Evolutionary conservation across 2,113 vertebrate genomes (phyloP).

Genomic region (Anarhynchus alexandrinus): DNA sequence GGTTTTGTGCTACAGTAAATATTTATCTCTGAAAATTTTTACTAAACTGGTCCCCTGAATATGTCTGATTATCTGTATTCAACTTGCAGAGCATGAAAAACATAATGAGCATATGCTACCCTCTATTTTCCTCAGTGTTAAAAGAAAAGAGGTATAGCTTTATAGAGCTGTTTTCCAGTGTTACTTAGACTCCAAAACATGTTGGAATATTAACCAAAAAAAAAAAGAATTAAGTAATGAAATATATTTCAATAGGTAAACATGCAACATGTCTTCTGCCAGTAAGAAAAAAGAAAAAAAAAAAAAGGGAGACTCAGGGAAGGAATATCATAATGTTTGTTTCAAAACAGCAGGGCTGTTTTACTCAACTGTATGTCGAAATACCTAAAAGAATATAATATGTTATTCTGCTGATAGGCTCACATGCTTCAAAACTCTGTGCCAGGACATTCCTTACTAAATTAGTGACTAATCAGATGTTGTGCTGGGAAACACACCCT

Average conservation of each 20-base stretch:
- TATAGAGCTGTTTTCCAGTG: not conserved
- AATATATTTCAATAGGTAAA: not conserved
- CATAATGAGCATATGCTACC: not conserved
- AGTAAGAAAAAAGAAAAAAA: not conserved
- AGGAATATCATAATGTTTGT: not conserved
- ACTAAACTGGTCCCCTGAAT: not conserved
- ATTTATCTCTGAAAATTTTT: not conserved
- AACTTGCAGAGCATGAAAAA: not conserved
- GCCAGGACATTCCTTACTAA: slow-evolving; percentile 69
- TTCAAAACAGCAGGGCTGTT: not conserved
- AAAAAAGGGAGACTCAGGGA: not conserved
- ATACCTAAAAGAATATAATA: slow-evolving; percentile 46
- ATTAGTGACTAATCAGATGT: slow-evolving; percentile 73
- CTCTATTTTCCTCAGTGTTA: not conserved
- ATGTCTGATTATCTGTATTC: not conserved
- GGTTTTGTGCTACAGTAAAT: not conserved
- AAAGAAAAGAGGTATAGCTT: not conserved
- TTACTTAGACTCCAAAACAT: not conserved
- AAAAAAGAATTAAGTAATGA: not conserved
- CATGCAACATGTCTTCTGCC: not conserved
- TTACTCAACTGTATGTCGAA: not conserved
- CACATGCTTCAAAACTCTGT: slow-evolving; percentile 43
- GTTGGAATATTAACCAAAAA: not conserved
- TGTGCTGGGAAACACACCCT: slow-evolving; percentile 65
- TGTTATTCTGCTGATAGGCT: slow-evolving; percentile 53